Percentiles rank a stretch among this genome's conserved stretches.
phyloP scores from a whole-genome alignment of 2,113 vertebrate genomes.

The Seriola rivoliana region DNA sequence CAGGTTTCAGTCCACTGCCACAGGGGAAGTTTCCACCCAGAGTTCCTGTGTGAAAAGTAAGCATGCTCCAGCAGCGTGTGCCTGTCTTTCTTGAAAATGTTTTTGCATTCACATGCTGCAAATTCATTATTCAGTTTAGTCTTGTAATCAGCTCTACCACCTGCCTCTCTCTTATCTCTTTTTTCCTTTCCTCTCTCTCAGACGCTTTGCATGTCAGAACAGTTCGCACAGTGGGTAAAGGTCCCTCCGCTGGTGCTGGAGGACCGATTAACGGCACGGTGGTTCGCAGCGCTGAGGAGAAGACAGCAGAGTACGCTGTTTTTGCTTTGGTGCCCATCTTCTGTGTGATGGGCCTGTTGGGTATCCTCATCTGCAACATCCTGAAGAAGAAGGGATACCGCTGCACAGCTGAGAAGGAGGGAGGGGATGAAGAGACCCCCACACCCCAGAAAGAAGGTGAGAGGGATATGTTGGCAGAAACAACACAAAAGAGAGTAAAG shows the following conservation, averaged over 20 bases:
- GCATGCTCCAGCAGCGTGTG: not conserved
- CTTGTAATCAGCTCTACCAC: not conserved
- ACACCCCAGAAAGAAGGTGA: slow-evolving; percentile 86
- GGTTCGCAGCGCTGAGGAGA: slow-evolving; percentile 85
- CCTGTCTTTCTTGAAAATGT: not conserved
- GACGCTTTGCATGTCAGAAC: slow-evolving; percentile 49
- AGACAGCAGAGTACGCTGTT: slow-evolving; percentile 88
- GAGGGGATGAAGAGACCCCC: slow-evolving; percentile 75
- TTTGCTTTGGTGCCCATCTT: slow-evolving; percentile 94
- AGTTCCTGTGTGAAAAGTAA: slow-evolving; percentile 72
- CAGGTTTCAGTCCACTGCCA: slow-evolving; percentile 60
- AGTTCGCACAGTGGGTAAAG: slow-evolving; percentile 75
- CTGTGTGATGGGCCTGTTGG: slow-evolving; percentile 94
- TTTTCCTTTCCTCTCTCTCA: not conserved
- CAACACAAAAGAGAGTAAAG: not conserved
- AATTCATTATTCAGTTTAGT: not conserved
- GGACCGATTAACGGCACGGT: slow-evolving; percentile 81
- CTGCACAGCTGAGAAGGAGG: slow-evolving; percentile 90
- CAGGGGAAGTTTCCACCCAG: slow-evolving; percentile 42
- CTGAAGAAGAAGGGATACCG: slow-evolving; percentile 95
- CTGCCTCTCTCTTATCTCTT: not conserved
- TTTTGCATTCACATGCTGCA: not conserved
- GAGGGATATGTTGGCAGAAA: slow-evolving; percentile 35
- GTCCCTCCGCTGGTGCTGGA: slow-evolving; percentile 40
- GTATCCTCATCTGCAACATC: slow-evolving; percentile 95